A percentile compares a stretch with the other conserved stretches of the same genome.
These are phyloP conservation scores for Bucco capensis DNA, from an alignment of 2,113 vertebrate genomes.

Conservation along the genomic window DNA sequence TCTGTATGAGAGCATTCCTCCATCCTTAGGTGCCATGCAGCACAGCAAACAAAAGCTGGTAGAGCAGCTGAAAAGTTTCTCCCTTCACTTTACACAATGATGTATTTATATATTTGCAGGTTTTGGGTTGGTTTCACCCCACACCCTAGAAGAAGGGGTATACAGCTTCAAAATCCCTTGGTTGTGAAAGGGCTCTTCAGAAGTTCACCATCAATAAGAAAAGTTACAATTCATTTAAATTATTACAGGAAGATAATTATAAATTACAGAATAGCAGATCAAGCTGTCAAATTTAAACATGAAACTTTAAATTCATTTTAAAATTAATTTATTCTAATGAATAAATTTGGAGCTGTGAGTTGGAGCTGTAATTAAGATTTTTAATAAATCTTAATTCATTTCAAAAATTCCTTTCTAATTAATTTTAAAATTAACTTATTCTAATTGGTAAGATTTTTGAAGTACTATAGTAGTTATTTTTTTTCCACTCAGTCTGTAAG, in stretches of 20 bases:
- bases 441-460: background rate
- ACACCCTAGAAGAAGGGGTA: background rate
- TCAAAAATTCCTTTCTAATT: too few species aligned
- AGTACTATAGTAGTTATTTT: background rate
- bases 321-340: background rate
- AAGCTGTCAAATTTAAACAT: background rate
- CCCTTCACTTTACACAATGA: background rate
- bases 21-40: background rate
- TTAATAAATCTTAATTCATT: too few species aligned
- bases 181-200: background rate
- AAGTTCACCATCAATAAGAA: background rate
- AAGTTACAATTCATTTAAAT: background rate
- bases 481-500: background rate
- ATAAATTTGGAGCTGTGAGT: too few species aligned
- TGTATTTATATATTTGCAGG: background rate
- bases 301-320: too few species aligned
- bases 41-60: background rate
- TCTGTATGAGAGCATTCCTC: background rate
- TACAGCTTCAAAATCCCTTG: background rate
- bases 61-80: background rate
- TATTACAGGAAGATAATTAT: background rate
- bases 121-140: too few species aligned
- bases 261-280: background rate
- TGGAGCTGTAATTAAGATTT: too few species aligned
- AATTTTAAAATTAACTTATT: background rate